Evolutionary conservation across 2,797 vertebrate genomes (phyloP).

Genomic region (Scleropages formosus): DNA sequence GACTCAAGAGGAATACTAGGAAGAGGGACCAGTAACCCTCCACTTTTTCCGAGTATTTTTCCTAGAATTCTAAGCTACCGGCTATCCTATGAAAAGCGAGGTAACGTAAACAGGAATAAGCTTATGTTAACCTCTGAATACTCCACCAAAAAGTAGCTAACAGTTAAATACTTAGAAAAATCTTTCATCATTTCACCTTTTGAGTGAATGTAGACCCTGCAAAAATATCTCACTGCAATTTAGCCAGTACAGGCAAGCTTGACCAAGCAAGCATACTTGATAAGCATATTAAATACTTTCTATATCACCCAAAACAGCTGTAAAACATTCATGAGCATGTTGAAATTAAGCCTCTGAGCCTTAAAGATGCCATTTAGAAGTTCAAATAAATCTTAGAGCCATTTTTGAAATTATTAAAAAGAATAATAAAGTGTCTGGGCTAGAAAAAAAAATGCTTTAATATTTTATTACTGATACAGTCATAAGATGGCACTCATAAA

Average conservation of each 20-base stretch:
- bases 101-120: too few species aligned
- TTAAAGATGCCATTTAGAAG: conserved; percentile 28
- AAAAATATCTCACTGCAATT: too few species aligned
- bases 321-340: conserved; percentile 35
- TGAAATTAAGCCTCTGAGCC: conserved; percentile 17
- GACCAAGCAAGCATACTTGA: conserved; percentile 2
- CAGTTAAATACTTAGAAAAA: too few species aligned
- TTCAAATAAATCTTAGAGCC: conserved; percentile 28
- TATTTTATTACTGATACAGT: conserved; percentile 26
- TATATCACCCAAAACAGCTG: conserved; percentile 26
- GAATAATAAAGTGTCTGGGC: conserved; percentile 24
- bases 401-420: conserved; percentile 25
- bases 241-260: neutral
- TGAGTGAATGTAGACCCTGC: too few species aligned
- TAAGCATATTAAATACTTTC: conserved; percentile 30
- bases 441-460: conserved; percentile 11
- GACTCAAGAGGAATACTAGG: too few species aligned
- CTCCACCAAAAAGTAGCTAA: too few species aligned
- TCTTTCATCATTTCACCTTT: too few species aligned
- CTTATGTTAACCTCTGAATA: too few species aligned
- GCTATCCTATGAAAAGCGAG: too few species aligned
- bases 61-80: too few species aligned
- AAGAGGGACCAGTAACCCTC: too few species aligned
- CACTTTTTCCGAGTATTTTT: too few species aligned
- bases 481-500: conserved; percentile 28